These are phyloP conservation scores for Sporophila hypoxantha DNA, from an alignment of 2,113 vertebrate genomes.

Conservation along the genomic window DNA sequence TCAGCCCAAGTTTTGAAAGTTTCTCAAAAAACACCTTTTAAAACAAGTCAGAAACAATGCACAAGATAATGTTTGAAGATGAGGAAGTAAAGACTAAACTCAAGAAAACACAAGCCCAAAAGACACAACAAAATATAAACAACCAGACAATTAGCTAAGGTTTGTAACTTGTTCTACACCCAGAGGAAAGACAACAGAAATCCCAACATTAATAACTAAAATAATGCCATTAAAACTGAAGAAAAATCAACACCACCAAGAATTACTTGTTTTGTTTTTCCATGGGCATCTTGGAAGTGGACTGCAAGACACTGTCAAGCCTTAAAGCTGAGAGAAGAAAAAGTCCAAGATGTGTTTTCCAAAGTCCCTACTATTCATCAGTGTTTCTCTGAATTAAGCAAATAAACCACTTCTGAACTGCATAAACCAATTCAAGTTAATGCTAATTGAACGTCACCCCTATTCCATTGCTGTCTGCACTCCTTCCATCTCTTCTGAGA, in stretches of 20 bases:
- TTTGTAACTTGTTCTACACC: neutral
- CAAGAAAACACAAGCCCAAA: neutral
- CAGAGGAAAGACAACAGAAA: neutral
- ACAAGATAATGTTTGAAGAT: neutral
- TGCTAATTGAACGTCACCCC: neutral
- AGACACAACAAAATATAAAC: neutral
- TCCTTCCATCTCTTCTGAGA: neutral
- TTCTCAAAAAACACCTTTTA: neutral
- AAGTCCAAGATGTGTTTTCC: neutral
- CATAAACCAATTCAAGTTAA: neutral
- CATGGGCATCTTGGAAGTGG: neutral
- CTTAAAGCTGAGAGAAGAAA: neutral
- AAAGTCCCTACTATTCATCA: neutral
- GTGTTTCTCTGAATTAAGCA: neutral
- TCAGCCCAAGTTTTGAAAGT: neutral
- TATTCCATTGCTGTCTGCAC: fast-evolving
- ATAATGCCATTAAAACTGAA: neutral
- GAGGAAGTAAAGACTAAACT: neutral
- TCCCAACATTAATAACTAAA: neutral
- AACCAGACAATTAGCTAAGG: neutral
- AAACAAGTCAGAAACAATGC: neutral
- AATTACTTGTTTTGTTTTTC: neutral
- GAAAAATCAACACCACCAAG: neutral
- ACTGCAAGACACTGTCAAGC: neutral
- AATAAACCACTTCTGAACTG: neutral